These are phyloP conservation scores for Xenopus petersii DNA, from an alignment of 2,797 vertebrate genomes.

Conservation along the genomic window DNA sequence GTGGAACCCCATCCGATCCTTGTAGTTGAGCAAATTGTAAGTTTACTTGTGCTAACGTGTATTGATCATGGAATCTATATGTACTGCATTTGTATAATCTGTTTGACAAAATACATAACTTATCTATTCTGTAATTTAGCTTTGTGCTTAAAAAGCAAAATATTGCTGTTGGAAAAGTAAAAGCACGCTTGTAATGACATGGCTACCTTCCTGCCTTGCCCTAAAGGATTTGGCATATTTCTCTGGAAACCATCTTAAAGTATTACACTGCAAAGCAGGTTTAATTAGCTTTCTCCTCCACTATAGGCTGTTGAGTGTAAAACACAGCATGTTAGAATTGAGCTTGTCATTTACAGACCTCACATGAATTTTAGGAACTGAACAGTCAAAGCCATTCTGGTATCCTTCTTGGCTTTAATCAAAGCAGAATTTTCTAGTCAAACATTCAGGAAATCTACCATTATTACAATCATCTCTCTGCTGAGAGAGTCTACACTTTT, in stretches of 20 bases:
- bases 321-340: conserved; percentile 76
- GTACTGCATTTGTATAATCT: no score
- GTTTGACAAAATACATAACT: no score
- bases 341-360: conserved; percentile 80
- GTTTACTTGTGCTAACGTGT: no score
- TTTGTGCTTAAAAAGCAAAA: no score
- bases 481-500: conserved; percentile 72
- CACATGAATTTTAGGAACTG: conserved; percentile 79
- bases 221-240: conserved; percentile 70
- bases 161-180: conserved; percentile 41
- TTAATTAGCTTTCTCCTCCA: conserved; percentile 77
- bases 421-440: conserved; percentile 78
- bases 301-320: conserved; percentile 76
- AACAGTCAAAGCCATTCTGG: conserved; percentile 74
- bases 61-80: no score
- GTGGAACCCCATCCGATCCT: no score
- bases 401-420: conserved; percentile 77
- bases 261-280: conserved; percentile 70
- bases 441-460: conserved; percentile 79
- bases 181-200: conserved; percentile 61
- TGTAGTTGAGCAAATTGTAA: no score
- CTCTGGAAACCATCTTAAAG: conserved; percentile 69
- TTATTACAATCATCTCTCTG: conserved; percentile 76
- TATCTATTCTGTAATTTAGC: no score
- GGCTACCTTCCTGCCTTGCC: conserved; percentile 56